Conservation (phyloP, 2,888 invertebrate genomes). For the Didymodactylos carnosus region DNA sequence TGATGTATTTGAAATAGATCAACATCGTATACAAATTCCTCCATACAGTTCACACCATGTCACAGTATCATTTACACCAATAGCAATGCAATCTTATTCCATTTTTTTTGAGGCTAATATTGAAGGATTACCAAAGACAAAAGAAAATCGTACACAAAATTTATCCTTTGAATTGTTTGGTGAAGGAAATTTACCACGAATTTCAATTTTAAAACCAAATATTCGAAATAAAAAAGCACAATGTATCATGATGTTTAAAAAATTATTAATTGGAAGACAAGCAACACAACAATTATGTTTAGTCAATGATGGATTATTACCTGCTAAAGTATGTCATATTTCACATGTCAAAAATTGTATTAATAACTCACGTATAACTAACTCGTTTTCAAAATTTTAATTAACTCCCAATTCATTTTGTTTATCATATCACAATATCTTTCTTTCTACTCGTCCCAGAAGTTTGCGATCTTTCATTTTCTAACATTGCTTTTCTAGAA, state of each 20-base stretch:
- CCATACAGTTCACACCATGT: slow-evolving; percentile 31
- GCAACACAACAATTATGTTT: slow-evolving; percentile 27
- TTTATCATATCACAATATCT: too few relatives aligned
- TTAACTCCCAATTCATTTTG: too few relatives aligned
- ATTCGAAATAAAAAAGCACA: slow-evolving; percentile 32
- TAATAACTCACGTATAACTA: neutral
- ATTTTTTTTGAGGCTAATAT: slow-evolving; percentile 30
- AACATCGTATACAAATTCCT: slow-evolving; percentile 27
- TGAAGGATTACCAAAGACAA: slow-evolving; percentile 20
- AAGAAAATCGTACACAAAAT: neutral
- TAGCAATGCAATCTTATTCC: slow-evolving; percentile 28
- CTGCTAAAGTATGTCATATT: slow-evolving; percentile 31
- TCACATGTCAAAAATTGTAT: neutral
- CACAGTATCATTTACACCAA: slow-evolving; percentile 32
- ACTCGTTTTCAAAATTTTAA: neutral
- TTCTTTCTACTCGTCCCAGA: too few relatives aligned
- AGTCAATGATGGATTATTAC: slow-evolving; percentile 31
- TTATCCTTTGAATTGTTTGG: slow-evolving; percentile 32
- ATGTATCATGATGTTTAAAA: slow-evolving; percentile 30
- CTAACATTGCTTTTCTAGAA: too few relatives aligned
- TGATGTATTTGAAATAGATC: slow-evolving; percentile 29
- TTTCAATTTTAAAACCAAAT: slow-evolving; percentile 27
- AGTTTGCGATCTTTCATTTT: too few relatives aligned
- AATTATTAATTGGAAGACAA: slow-evolving; percentile 24
- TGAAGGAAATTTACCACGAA: slow-evolving; percentile 33